These are phyloP conservation scores for Phylloscopus trochiloides DNA, from an alignment of 2,113 vertebrate genomes.

Conservation along the genomic window DNA sequence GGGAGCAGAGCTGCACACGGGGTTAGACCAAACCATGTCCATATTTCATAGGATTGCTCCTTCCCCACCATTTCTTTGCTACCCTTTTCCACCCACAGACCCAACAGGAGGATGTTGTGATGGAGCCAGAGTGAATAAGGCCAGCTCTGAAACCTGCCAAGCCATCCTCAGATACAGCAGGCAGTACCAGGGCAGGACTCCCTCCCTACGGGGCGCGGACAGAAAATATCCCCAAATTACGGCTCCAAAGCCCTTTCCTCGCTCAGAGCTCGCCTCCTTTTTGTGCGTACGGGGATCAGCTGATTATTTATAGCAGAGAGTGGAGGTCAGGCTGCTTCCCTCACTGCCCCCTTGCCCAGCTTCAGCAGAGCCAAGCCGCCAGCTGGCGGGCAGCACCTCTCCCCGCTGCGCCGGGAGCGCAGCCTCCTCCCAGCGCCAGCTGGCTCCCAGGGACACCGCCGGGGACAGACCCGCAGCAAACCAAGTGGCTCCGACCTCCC, in stretches of 20 bases:
- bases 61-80: neutral
- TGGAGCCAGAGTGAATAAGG: neutral
- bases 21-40: neutral
- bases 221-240: neutral
- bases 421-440: neutral
- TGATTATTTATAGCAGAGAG: neutral
- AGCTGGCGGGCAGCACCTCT: conserved; percentile 10
- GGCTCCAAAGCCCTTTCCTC: neutral
- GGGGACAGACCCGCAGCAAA: accelerated
- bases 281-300: neutral
- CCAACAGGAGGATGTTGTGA: accelerated
- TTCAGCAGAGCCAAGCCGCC: neutral
- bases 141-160: neutral
- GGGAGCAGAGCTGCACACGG: neutral
- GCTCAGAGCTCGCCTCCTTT: neutral
- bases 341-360: accelerated
- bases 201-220: neutral
- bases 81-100: neutral
- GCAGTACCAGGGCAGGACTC: neutral
- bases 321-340: neutral
- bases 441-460: neutral
- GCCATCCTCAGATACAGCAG: neutral
- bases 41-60: neutral
- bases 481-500: neutral
- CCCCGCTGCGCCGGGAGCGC: accelerated